Conservation (phyloP, 2,797 vertebrate genomes). For the Manis javanica region DNA sequence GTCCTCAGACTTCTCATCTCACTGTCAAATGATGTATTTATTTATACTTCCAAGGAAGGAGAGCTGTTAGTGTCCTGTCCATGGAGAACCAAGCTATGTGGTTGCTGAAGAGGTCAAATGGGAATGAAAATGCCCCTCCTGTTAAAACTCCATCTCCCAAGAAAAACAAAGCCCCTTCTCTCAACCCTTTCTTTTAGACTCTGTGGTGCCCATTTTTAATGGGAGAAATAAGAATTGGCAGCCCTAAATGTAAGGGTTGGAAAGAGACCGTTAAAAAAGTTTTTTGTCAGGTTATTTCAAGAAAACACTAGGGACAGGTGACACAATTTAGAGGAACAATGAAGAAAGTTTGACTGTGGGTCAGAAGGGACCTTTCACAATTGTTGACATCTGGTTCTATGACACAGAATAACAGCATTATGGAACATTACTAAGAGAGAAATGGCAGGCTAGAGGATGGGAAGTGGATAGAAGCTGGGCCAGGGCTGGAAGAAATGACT, state of each 20-base stretch:
- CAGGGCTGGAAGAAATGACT: neutral
- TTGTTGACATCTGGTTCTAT: neutral
- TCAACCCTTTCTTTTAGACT: neutral
- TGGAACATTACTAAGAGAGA: neutral
- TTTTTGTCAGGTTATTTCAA: constrained; percentile 20
- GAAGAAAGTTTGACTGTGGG: neutral
- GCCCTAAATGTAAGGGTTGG: neutral
- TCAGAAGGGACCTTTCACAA: neutral
- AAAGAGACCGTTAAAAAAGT: neutral
- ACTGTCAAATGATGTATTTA: no score
- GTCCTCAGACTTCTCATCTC: neutral
- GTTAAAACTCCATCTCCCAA: neutral
- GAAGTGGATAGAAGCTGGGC: neutral
- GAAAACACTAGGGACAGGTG: neutral
- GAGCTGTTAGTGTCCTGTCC: neutral
- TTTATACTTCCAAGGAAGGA: neutral
- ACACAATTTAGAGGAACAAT: neutral
- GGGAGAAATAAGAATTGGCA: neutral
- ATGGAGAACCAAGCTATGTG: neutral
- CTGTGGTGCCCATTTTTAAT: neutral
- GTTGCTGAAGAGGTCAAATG: neutral
- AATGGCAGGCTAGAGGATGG: neutral
- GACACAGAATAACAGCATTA: neutral
- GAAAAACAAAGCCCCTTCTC: neutral
- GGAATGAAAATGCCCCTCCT: neutral